Conservation (phyloP, 2,797 vertebrate species). For the Chanos chanos region DNA sequence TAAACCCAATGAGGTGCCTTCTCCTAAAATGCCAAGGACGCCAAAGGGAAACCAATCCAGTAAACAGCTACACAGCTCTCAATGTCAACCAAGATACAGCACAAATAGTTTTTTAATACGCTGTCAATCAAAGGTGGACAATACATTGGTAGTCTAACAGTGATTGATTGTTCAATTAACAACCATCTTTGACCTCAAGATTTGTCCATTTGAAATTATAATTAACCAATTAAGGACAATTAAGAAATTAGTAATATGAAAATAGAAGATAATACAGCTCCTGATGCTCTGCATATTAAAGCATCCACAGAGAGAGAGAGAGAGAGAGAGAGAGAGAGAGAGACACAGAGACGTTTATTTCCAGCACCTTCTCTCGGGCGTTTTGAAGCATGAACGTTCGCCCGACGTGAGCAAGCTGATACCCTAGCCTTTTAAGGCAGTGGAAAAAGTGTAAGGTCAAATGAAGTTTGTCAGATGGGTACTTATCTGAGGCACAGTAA, state of each 20-base stretch:
- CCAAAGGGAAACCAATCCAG: constrained; percentile 38
- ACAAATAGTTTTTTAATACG: constrained; percentile 67
- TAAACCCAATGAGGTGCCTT: background rate
- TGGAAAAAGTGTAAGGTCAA: constrained; percentile 69
- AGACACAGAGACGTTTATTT: background rate
- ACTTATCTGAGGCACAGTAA: constrained; percentile 77
- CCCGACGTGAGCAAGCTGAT: no score
- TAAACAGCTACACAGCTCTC: constrained; percentile 49
- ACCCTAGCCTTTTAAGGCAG: constrained; percentile 11
- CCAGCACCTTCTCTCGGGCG: constrained; percentile 19
- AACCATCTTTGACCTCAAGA: constrained; percentile 71
- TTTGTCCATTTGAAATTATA: constrained; percentile 81
- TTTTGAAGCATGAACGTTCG: no score
- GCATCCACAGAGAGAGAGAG: constrained; percentile 49
- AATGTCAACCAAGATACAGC: constrained; percentile 68
- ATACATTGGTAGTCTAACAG: constrained; percentile 59
- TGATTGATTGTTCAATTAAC: constrained; percentile 82
- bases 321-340: no score
- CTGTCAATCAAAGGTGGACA: constrained; percentile 71
- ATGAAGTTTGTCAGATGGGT: constrained; percentile 71
- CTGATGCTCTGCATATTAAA: constrained; percentile 54
- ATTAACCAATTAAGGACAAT: constrained; percentile 80
- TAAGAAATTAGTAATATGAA: constrained; percentile 75
- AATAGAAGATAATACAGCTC: constrained; percentile 68
- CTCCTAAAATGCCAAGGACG: constrained; percentile 47